Conservation (phyloP, 2,888 invertebrate species). For the Ennomos erosarius region DNA sequence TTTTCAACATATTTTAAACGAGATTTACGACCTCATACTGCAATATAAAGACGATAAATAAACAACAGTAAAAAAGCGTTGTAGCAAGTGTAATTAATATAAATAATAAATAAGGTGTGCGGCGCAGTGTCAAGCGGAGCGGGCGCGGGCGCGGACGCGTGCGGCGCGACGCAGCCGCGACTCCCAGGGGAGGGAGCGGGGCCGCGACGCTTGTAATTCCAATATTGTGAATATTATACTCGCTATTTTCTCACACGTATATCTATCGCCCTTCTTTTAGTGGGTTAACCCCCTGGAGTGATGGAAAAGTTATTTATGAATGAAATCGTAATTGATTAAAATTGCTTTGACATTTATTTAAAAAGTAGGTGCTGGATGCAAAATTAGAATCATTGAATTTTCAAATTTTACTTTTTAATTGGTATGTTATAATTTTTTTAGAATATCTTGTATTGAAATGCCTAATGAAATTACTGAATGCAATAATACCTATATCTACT, state of each 20-base stretch:
- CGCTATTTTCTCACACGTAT: conserved; percentile 73
- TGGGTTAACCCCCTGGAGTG: conserved; percentile 49
- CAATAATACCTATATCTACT: too few relatives aligned
- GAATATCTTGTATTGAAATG: too few relatives aligned
- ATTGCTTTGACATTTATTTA: conserved; percentile 10
- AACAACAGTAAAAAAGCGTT: conserved; percentile 56
- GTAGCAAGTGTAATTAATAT: conserved; percentile 69
- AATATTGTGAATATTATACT: conserved; percentile 76
- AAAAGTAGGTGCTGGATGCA: neutral
- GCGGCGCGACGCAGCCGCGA: conserved; percentile 40
- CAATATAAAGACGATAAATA: conserved; percentile 42
- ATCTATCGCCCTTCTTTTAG: conserved; percentile 51
- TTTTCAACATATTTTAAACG: conserved; percentile 29
- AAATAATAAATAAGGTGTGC: conserved; percentile 75
- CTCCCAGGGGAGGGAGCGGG: conserved; percentile 52
- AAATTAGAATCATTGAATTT: too few relatives aligned
- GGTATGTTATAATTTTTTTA: too few relatives aligned
- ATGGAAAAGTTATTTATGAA: conserved; percentile 37
- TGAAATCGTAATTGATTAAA: conserved; percentile 26
- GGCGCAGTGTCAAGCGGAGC: conserved; percentile 52
- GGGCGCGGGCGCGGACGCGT: conserved; percentile 50
- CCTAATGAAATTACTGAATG: too few relatives aligned
- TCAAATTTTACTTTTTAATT: too few relatives aligned
- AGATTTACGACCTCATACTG: conserved; percentile 36
- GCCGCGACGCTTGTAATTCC: conserved; percentile 58